Percentiles rank a stretch among this genome's conserved stretches.
These are phyloP conservation scores for Phalacrocorax pelagicus DNA, from an alignment of 2,113 vertebrate species.

Conservation along the genomic window DNA sequence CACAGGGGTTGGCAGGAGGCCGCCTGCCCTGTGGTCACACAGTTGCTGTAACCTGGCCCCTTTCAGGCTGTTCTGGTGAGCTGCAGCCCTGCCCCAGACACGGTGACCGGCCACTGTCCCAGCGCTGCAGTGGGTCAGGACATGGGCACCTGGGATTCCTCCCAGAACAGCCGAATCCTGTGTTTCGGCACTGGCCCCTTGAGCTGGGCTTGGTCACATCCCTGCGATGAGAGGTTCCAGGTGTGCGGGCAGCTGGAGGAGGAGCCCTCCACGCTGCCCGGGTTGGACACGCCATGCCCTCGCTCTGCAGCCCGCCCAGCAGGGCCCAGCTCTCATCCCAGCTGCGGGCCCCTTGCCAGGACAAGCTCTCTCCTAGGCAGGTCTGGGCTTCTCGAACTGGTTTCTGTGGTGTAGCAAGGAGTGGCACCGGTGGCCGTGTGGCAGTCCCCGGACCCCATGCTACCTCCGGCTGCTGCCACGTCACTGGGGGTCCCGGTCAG, in stretches of 20 bases:
- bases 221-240: background rate
- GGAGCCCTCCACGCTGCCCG: background rate
- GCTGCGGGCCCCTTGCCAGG: background rate
- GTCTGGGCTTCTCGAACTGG: background rate
- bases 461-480: too few species aligned
- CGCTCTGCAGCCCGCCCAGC: background rate
- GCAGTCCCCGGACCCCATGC: too few species aligned
- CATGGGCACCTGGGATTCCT: rapidly evolving
- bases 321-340: background rate
- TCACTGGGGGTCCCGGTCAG: background rate
- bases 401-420: background rate
- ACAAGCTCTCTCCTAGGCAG: background rate
- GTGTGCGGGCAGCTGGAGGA: background rate
- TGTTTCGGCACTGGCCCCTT: rapidly evolving
- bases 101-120: background rate
- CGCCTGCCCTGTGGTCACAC: background rate
- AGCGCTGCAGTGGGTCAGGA: background rate
- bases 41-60: rapidly evolving
- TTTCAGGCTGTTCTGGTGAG: background rate
- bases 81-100: background rate
- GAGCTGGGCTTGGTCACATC: background rate
- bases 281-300: too few species aligned
- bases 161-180: rapidly evolving
- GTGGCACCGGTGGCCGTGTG: rapidly evolving
- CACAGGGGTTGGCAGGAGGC: background rate